Base-by-base conservation (phyloP, 2,797 vertebrate species). In the Girardinus metallicus region DNA sequence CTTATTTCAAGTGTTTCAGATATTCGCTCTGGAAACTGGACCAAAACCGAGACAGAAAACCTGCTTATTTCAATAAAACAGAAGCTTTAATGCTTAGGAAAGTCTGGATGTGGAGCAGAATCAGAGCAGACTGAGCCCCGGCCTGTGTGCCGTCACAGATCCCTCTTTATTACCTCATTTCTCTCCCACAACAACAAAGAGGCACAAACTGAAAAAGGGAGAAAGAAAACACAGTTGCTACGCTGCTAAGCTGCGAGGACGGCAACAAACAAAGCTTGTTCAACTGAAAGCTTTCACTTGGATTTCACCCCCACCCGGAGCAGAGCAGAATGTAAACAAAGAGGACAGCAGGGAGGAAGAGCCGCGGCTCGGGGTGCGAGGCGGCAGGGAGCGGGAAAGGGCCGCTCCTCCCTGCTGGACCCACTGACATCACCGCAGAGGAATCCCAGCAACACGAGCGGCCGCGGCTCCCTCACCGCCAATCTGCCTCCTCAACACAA, bases 341-440 rank as follows among this genome's bases (percentile, higher is more conserved):
- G 88, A 78, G 64, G 76, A 82, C 46, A 80, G 85, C 79, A 80
- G 85, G 80, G 66, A 83, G 84, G 82, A 85, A 86, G 87, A 81
- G 73, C 51, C 76, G 9, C 81, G 47, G 84, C 70, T 84, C 62
- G 18, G 80, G 75, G 18, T 8, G 23, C 31, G 57, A 31, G 39
- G 46, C 73, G 26, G 46, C 23, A 9, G 80, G 80, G 73, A 76
- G 51, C 41, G 72, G 78, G 86, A 39, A 29, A 29, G 41, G 74
- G 83, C 55, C 44, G 81, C 6, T 80, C 39, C 83, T 82, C 73
- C 88, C 70, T 76, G 43, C 72, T 81, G 18, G 6, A 46, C 71
- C 47, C 41, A 81, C 85, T 92, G 88, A 94, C 92, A 86, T 93
- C 93, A 93, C 73, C 87, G 55, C 36, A 75, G 75, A 93, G 91